Base-by-base conservation (phyloP, 2,888 invertebrate genomes). In the Drosophila merina region DNA sequence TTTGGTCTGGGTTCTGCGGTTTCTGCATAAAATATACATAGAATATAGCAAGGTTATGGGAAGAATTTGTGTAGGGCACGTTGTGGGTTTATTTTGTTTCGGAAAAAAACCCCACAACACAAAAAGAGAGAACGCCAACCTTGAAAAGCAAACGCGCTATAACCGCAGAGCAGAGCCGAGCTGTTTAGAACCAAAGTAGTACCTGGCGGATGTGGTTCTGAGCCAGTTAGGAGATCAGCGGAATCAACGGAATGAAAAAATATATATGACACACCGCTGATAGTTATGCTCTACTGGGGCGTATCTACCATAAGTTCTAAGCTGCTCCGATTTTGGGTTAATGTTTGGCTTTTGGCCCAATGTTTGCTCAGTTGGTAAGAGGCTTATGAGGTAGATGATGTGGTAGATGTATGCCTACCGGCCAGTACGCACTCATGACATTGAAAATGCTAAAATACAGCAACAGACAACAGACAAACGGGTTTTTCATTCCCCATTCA, bases 381-480 rank as follows among this genome's bases (percentile, higher is more conserved):
- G 60, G 63, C 60, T 62, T 62, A 31, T 14, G 2, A 20, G 1
- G 20, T 20, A 20, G 20, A 20, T 20, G 20, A 20, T 20, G 20
- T 20, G 20, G 20, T 20, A 20, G 2, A 20, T 20, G 20, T 20
- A 20, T 20, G 62, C 60, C 45, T 5, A 36, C 47, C 45, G 44
- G 7, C 14, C 28, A 28, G 28, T 28, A 60, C 51, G 50, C 57
- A 58, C 64, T 67, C 73, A 73, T 83, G 88, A 83, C 82, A 83
- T 83, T 83, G 82, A 83, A 86, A 87, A 75, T 64, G 88, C 48
- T 75, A 68, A 60, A 86, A 69, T 64, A 71, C 63, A 58, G 62
- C 62, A 56, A 64, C 72, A 51, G 57, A 58, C 62, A 56, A 64
- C 72, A 51, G 57, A 58, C 76, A 74, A 88, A 86, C 88, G 47